Base-by-base conservation (phyloP, 2,888 invertebrate genomes). In the Hirtodrosophila histrioides region DNA sequence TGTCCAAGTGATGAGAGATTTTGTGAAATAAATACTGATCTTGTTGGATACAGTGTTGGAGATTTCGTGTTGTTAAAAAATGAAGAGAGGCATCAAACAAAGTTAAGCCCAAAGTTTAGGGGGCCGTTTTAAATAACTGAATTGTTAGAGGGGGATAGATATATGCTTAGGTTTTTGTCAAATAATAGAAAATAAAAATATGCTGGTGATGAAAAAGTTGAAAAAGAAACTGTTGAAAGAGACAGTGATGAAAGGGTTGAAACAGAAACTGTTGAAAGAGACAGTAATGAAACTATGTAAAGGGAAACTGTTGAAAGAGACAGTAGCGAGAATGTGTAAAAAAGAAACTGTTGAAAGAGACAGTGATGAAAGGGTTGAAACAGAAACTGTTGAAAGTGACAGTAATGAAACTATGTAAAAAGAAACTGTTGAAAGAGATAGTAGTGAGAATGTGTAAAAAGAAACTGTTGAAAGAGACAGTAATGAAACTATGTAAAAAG, bases 201-300 rank as follows among this genome's bases (percentile, higher is more conserved):
- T n/a, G n/a, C n/a, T n/a, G n/a, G n/a, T n/a, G n/a, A n/a, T 35
- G 10, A 58, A 40, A 51, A 48, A 27, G 60, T 31, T 45, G 11
- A 51, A 50, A 44, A 7, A 50, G 11, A 58, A 29, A 51, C 39
- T 51, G 50, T 51, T 60, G 12, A 46, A 60, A 51, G 29, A 43
- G 27, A 43, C 43, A 43, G 29, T 43, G 17, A 33, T 24, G n/a
- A 41, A 24, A 24, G 4, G 1, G 3, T 41, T 17, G 17, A 10
- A 41, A 41, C 2, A 10, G 23, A 41, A 24, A 41, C 24, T 23
- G 5, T 41, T 24, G 41, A 41, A 41, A 24, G 24, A 10, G 41
- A 41, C 24, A 24, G 41, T 41, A 27, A 27, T 27, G 27, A 27
- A 27, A 6, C 4, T 5, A 5, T 27, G 27, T 17, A 51, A 50